phyloP scores from a whole-genome alignment of 30 jellyfish, hydroid and myxozoan species.

The Haliclystus octoradiatus region DNA sequence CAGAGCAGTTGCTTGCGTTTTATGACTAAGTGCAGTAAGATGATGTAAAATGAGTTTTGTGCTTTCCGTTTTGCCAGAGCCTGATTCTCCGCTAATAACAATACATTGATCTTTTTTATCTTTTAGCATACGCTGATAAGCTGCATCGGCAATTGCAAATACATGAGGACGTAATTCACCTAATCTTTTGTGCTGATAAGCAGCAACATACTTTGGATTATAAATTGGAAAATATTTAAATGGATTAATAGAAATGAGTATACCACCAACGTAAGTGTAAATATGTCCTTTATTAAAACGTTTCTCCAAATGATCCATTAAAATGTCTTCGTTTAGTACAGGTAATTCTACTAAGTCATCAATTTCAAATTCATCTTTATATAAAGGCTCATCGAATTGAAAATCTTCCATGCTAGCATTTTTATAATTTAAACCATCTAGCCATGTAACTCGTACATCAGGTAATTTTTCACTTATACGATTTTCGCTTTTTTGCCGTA shows the following conservation, averaged over 20 bases:
- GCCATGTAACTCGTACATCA: constrained; percentile 69
- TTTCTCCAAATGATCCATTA: constrained; percentile 38
- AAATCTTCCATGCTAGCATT: constrained; percentile 45
- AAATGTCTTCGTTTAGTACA: constrained; percentile 58
- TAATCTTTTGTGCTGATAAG: constrained; percentile 59
- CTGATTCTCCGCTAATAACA: constrained; percentile 94
- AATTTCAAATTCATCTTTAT: constrained; percentile 42
- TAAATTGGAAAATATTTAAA: constrained; percentile 82
- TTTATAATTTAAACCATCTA: constrained; percentile 59
- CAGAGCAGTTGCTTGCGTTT: constrained; percentile 64
- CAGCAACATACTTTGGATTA: constrained; percentile 71
- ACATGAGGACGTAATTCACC: constrained; percentile 90
- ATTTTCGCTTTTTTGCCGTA: constrained; percentile 50
- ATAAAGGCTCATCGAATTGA: constrained; percentile 74
- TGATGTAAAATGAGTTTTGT: constrained; percentile 81
- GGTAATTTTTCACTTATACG: constrained; percentile 15
- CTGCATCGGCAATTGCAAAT: constrained; percentile 83
- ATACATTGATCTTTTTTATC: constrained; percentile 72
- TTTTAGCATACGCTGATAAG: constrained; percentile 66
- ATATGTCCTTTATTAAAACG: constrained; percentile 69
- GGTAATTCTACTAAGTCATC: constrained; percentile 85
- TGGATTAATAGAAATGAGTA: constrained; percentile 82
- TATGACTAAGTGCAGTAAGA: constrained; percentile 70
- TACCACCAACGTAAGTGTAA: constrained; percentile 87
- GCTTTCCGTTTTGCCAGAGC: constrained; percentile 94